These are phyloP conservation scores for Dendrocincla tyrannina DNA, from an alignment of 2,797 vertebrate genomes.

Conservation along the genomic window DNA sequence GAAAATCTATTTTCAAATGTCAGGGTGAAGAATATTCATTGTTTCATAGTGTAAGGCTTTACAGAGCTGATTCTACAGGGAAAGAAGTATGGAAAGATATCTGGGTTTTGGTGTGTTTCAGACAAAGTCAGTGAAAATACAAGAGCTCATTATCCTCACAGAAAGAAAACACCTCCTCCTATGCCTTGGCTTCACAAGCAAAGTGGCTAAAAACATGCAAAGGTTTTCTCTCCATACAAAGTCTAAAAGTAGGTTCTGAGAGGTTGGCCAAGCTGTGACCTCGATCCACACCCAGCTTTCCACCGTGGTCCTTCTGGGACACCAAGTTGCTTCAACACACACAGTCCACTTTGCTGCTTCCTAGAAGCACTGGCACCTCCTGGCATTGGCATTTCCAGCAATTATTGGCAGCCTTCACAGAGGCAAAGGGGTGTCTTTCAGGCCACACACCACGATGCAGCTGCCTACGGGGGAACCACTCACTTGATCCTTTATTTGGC, in stretches of 20 bases:
- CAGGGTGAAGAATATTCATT: background rate
- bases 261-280: background rate
- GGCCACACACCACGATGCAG: background rate
- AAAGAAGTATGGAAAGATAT: background rate
- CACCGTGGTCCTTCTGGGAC: background rate
- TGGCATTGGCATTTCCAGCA: background rate
- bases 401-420: background rate
- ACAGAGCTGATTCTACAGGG: background rate
- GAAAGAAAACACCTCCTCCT: background rate
- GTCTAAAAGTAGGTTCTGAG: background rate
- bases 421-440: background rate
- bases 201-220: background rate
- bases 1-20: background rate
- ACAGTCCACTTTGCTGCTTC: background rate
- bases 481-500: background rate
- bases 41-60: background rate
- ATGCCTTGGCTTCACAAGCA: background rate
- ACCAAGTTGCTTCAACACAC: background rate
- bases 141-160: background rate
- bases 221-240: background rate
- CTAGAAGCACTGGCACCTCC: background rate
- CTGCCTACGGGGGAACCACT: background rate
- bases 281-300: background rate
- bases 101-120: background rate
- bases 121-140: background rate